Percentiles rank a stretch among this genome's conserved stretches.
phyloP scores from a whole-genome alignment of 2,113 vertebrate species.

The Tyrannus savana region DNA sequence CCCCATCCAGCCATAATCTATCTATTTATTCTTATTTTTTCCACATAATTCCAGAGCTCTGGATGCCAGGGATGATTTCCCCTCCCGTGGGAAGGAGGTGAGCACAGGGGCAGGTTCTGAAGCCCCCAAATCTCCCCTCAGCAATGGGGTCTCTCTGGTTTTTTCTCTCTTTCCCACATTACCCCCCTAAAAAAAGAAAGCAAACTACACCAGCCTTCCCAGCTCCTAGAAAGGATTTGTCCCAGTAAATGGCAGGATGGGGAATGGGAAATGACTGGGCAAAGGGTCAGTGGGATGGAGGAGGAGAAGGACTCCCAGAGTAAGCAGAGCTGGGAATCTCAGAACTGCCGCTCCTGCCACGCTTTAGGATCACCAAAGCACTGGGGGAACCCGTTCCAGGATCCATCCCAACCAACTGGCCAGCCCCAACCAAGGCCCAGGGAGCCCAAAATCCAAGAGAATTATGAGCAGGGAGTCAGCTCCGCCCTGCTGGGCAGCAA shows the following conservation, averaged over 20 bases:
- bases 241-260: fast-evolving
- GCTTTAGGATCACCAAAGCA: neutral
- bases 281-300: neutral
- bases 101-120: neutral
- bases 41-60: neutral
- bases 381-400: fast-evolving
- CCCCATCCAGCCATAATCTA: neutral
- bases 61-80: neutral
- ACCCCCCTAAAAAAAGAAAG: neutral
- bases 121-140: neutral
- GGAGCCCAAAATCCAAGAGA: neutral
- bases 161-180: neutral
- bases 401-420: neutral
- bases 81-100: fast-evolving
- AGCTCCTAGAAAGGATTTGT: neutral
- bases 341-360: fast-evolving
- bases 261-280: neutral
- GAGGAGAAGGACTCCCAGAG: neutral
- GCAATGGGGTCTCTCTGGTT: neutral
- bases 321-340: fast-evolving
- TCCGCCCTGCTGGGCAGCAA: fast-evolving
- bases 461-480: fast-evolving
- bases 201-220: neutral
- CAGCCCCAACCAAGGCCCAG: neutral
- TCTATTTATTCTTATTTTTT: neutral